Conservation (phyloP, 1,140 invertebrate species). For the Zaprionus vittiger region DNA sequence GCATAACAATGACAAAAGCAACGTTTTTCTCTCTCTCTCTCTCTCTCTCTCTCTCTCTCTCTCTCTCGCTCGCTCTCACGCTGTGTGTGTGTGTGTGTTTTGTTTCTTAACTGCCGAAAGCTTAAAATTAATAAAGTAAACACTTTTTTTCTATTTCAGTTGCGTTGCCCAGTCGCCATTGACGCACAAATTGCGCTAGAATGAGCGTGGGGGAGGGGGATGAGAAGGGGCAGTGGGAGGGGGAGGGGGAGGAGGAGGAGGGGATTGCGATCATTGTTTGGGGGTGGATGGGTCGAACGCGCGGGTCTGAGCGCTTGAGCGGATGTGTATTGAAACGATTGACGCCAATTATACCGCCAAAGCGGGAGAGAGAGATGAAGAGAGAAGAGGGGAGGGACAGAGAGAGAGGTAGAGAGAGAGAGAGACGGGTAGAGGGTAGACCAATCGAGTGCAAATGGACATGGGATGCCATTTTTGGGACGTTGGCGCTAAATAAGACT, state of each 20-base stretch:
- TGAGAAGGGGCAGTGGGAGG: background rate
- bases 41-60: background rate
- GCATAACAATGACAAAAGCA: conserved; percentile 60
- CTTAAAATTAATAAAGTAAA: conserved; percentile 82
- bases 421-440: background rate
- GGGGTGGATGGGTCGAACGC: conserved; percentile 4
- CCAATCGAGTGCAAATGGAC: conserved; percentile 13
- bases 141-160: conserved; percentile 54
- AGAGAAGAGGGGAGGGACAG: background rate
- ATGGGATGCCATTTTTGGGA: conserved; percentile 62
- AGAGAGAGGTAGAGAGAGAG: background rate
- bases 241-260: background rate
- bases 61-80: background rate
- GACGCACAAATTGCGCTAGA: conserved; percentile 70
- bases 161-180: conserved; percentile 47
- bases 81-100: conserved; percentile 30
- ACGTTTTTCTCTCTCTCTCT: background rate
- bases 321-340: conserved; percentile 51
- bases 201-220: background rate
- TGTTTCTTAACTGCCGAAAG: conserved; percentile 75
- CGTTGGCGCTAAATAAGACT: conserved; percentile 64
- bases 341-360: conserved; percentile 38
- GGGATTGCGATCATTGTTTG: conserved; percentile 28
- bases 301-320: conserved; percentile 5
- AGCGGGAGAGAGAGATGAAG: background rate